Evolutionary conservation across 2,797 vertebrate species (phyloP), one percentile per base, ranked within the genome.

Genomic region (Hirundo rustica): DNA sequence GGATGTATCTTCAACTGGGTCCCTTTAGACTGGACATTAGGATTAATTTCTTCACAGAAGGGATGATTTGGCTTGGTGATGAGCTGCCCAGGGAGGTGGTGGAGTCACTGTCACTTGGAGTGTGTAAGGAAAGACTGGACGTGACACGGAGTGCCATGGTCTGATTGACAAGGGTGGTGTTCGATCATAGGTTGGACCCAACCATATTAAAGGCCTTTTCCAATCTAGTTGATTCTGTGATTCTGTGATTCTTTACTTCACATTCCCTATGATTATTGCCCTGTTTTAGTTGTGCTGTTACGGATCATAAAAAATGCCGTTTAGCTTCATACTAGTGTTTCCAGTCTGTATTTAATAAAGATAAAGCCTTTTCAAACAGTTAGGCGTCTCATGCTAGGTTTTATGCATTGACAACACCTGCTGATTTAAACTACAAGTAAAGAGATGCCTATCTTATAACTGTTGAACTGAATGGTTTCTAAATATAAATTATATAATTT

Each of bases 51-150:
- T 48, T 48, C 68, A 20, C 68, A 34, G 21, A 55, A 55, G 7
- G 8, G 13, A 19, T 20, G 16, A 13, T 1, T 34, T 19, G 25
- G 13, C 50, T 40, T 34, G 65, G 50, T 20, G 11, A 29, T 34
- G 23, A 25, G 25, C 25, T 73, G 29, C 6, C 36, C 25, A 19
- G 15, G 38, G 23, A 40, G 21, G 6, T 27, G 53, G 13, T 27
- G 10, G 19, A 60, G 19, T 23, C 54, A 19, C 22, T 0, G 0
- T 5, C 15, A 12, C 27, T 20, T 12, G 10, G 13, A 32, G 10
- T 10, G 20, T 38, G 36, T n/a, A 38, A 60, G 47, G 10, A 51
- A 51, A 32, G 16, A 16, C 16, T 38, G 16, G 13, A 16, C 45
- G 29, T n/a, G 27, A 27, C 19, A 27, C 23, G 3, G 17, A 51